Evolutionary conservation across 2,888 invertebrate species (phyloP).

Genomic region (Ichneumoninae sp.): DNA sequence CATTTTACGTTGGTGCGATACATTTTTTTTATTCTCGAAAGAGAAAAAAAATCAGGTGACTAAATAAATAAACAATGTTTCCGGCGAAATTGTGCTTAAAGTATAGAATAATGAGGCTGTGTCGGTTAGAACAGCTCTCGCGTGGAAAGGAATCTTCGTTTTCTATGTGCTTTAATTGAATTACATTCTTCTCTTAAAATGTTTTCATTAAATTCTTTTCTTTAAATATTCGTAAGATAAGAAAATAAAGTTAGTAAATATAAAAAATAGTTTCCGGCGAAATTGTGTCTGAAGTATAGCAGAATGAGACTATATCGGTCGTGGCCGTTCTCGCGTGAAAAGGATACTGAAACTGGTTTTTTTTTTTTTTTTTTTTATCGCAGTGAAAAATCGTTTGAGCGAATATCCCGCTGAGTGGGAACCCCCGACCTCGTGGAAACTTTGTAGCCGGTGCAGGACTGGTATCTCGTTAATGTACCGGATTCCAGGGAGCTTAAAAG

Average conservation of each 20-base stretch:
- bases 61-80: too few species aligned
- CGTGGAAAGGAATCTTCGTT: too few species aligned
- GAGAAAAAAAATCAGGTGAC: background rate
- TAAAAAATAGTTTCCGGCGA: too few species aligned
- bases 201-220: too few species aligned
- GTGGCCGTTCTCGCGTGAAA: background rate
- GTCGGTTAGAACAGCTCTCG: too few species aligned
- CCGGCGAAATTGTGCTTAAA: background rate
- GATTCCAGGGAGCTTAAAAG: background rate
- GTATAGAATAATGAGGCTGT: too few species aligned
- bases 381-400: background rate
- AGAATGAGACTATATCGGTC: background rate
- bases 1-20: background rate
- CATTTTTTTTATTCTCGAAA: background rate
- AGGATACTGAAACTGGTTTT: background rate
- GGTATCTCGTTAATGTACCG: background rate
- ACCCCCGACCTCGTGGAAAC: background rate
- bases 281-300: too few species aligned
- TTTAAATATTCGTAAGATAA: too few species aligned
- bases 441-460: background rate
- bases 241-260: too few species aligned
- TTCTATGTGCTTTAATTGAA: too few species aligned
- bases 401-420: background rate
- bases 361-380: background rate
- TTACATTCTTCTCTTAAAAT: too few species aligned